Conservation (phyloP, 1,140 invertebrate species). For the Rhagoletis zephyria region DNA sequence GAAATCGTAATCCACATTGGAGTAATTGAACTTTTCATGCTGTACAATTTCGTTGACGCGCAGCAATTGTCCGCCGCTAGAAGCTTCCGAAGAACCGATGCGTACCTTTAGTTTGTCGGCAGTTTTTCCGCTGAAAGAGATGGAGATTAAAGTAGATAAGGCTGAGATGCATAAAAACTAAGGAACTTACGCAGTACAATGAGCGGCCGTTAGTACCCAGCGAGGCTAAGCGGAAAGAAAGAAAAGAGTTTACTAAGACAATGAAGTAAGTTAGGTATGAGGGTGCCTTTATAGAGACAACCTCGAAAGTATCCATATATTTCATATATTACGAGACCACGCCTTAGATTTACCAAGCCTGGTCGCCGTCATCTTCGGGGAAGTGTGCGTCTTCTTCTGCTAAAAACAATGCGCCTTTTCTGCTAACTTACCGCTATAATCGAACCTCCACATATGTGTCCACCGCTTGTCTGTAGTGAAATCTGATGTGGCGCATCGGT, state of each 20-base stretch:
- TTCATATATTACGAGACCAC: no score
- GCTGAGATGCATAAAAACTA: background rate
- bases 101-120: constrained; percentile 64
- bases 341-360: no score
- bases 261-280: no score
- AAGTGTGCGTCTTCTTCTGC: no score
- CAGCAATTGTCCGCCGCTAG: constrained; percentile 65
- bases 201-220: constrained; percentile 76
- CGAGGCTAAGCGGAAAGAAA: constrained; percentile 61
- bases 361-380: no score
- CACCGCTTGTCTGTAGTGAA: constrained; percentile 69
- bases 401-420: no score
- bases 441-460: constrained; percentile 79
- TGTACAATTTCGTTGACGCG: constrained; percentile 67
- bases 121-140: constrained; percentile 63
- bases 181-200: constrained; percentile 74
- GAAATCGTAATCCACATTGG: constrained; percentile 71
- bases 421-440: constrained; percentile 74
- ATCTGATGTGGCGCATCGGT: constrained; percentile 75
- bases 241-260: background rate
- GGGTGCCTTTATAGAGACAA: no score
- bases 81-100: constrained; percentile 64
- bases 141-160: background rate
- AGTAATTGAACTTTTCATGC: constrained; percentile 67
- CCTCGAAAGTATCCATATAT: no score